These are phyloP conservation scores for Leptocoma aspasia DNA, from an alignment of 2,113 vertebrate species.

Conservation along the genomic window DNA sequence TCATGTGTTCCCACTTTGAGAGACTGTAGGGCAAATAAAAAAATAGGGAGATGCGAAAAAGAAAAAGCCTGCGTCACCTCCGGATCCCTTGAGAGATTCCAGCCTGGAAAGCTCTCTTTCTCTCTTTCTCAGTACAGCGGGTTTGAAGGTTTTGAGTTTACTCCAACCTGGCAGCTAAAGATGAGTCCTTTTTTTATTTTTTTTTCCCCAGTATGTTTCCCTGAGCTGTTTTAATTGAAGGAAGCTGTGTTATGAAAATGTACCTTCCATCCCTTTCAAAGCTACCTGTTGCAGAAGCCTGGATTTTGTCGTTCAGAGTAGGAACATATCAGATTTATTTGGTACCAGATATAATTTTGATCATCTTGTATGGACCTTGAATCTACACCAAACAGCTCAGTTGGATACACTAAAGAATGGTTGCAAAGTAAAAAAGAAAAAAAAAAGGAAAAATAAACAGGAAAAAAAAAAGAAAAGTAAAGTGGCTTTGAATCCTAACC, in stretches of 20 bases:
- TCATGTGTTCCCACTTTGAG: neutral
- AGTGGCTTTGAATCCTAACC: neutral
- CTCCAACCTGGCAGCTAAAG: neutral
- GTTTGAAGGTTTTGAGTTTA: slow-evolving; percentile 17
- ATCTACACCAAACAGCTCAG: neutral
- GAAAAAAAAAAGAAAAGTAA: neutral
- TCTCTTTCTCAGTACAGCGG: neutral
- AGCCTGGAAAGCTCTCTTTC: neutral
- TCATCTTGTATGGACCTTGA: neutral
- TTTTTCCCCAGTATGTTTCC: neutral
- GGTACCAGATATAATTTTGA: neutral
- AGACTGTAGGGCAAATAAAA: neutral
- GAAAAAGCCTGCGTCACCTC: slow-evolving; percentile 12
- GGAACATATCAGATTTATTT: neutral
- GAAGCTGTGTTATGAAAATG: neutral
- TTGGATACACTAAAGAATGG: neutral
- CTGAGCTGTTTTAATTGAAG: neutral
- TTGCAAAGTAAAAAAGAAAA: neutral
- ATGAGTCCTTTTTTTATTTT: neutral
- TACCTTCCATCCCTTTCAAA: neutral
- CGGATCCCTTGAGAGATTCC: neutral
- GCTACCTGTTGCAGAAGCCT: neutral
- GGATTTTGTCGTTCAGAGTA: neutral
- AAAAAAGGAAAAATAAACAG: fast-evolving
- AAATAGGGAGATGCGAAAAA: neutral